Conservation (phyloP, 2,113 vertebrate genomes). For the Ophthalmotilapia sp. region DNA sequence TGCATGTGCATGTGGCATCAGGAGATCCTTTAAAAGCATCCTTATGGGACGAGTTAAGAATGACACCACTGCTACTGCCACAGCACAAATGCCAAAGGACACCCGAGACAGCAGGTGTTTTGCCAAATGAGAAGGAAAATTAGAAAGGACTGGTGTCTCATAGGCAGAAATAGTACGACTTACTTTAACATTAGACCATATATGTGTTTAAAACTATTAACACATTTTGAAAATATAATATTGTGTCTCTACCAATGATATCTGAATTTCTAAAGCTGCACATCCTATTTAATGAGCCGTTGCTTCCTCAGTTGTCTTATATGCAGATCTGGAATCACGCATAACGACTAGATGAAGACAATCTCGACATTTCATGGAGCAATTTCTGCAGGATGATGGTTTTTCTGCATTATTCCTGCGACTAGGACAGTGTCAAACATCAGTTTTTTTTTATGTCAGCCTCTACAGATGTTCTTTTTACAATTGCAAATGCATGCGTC, state of each 20-base stretch:
- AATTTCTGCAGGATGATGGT: neutral
- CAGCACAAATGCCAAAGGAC: neutral
- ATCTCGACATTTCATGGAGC: neutral
- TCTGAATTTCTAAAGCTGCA: neutral
- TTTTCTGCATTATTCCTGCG: neutral
- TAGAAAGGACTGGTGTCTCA: neutral
- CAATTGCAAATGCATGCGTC: neutral
- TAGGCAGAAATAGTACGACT: neutral
- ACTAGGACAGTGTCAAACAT: neutral
- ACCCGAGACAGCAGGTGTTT: neutral
- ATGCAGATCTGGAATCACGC: neutral
- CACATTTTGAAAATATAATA: neutral
- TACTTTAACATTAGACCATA: neutral
- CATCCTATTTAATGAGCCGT: neutral
- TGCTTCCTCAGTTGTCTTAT: neutral
- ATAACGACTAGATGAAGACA: neutral
- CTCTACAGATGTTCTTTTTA: neutral
- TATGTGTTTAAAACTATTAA: neutral
- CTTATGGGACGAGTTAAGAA: neutral
- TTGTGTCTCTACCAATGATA: neutral
- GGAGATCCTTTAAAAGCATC: neutral
- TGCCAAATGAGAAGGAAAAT: neutral
- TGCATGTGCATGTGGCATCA: neutral
- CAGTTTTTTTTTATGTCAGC: neutral
- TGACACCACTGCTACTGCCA: accelerated